These are phyloP conservation scores for Pseudonaja textilis DNA, from an alignment of 2,113 vertebrate species.

Conservation along the genomic window DNA sequence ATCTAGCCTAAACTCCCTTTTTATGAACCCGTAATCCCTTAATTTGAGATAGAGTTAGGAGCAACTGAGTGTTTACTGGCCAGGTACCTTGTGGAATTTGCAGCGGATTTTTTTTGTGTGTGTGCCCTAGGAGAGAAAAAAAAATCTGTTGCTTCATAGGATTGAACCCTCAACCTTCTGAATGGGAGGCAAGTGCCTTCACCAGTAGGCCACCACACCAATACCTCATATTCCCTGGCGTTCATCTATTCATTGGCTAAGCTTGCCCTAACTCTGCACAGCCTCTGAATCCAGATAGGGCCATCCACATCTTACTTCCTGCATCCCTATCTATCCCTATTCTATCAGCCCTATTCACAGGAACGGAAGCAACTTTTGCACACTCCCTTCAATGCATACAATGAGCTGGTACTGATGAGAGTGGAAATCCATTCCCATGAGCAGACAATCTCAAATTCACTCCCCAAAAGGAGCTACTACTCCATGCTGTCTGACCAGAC, in stretches of 20 bases:
- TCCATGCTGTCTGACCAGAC: not conserved
- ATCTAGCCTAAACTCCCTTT: not conserved
- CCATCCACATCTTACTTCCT: not conserved
- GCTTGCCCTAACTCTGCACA: not conserved
- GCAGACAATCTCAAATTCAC: not conserved
- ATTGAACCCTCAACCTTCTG: not conserved
- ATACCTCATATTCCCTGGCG: not conserved
- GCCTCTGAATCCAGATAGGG: not conserved
- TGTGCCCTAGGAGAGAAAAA: not conserved
- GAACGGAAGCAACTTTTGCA: not conserved
- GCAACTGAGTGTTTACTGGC: not conserved
- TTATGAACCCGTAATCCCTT: not conserved
- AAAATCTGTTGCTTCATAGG: not conserved
- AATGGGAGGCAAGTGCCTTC: not conserved
- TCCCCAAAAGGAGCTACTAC: too few relatives aligned
- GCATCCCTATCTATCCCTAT: not conserved
- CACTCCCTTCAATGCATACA: not conserved
- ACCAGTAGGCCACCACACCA: not conserved
- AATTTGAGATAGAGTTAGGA: not conserved
- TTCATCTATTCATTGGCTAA: not conserved
- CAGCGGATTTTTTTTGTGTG: not conserved
- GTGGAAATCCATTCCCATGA: not conserved
- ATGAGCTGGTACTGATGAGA: not conserved
- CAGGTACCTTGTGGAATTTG: too few relatives aligned
- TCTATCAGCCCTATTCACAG: not conserved